phyloP scores from a whole-genome alignment of 2,113 vertebrate species.

The Sturnira hondurensis region DNA sequence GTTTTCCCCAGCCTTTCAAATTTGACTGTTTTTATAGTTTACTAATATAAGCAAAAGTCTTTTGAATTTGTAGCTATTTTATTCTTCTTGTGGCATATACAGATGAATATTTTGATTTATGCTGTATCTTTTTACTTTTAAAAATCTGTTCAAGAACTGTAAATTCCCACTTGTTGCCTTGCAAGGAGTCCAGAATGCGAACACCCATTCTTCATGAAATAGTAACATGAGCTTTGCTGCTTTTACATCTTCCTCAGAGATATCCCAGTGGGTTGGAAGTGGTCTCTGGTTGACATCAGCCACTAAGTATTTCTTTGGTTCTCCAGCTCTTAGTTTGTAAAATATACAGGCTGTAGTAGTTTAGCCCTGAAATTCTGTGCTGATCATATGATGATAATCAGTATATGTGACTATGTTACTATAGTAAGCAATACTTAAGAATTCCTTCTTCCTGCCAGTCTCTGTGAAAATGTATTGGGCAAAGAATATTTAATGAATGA shows the following conservation, averaged over 20 bases:
- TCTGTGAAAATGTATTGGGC: not conserved
- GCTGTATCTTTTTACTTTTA: not conserved
- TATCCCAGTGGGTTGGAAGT: not conserved
- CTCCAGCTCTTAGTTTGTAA: not conserved
- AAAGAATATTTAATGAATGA: not conserved
- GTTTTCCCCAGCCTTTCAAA: not conserved
- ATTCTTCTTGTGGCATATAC: not conserved
- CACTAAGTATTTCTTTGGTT: not conserved
- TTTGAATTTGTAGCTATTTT: not conserved
- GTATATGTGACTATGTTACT: not conserved
- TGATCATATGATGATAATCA: not conserved
- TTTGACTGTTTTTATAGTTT: constrained; percentile 16
- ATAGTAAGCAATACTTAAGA: not conserved
- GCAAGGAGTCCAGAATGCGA: not conserved
- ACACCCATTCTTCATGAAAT: not conserved
- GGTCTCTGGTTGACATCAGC: not conserved
- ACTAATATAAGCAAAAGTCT: not conserved
- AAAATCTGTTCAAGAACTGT: not conserved
- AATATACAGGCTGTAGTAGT: not conserved
- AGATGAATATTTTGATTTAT: not conserved
- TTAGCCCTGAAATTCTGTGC: not conserved
- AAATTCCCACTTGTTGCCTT: constrained; percentile 12
- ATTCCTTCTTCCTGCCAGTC: not conserved
- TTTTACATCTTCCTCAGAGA: not conserved
- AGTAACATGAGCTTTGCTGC: not conserved